Evolutionary conservation across 2,113 vertebrate genomes (phyloP).

Genomic region (Columba janthina): DNA sequence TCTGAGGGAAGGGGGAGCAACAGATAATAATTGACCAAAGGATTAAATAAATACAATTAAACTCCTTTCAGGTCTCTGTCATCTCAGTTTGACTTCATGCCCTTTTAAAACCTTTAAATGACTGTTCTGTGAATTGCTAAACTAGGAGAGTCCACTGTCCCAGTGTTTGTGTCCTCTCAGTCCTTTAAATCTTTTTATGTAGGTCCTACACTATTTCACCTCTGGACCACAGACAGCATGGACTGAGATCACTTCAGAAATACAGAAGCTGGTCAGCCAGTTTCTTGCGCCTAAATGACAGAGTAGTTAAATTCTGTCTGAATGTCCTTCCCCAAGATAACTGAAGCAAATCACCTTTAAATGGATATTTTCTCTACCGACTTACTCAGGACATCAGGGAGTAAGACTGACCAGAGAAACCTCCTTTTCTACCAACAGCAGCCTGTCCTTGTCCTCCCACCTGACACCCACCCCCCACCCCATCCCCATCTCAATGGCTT

Average conservation of each 20-base stretch:
- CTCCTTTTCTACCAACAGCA: background rate
- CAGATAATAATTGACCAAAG: background rate
- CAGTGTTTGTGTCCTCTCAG: fast-evolving
- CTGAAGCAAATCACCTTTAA: background rate
- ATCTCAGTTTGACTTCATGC: background rate
- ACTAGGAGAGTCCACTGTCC: background rate
- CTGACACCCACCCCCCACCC: background rate
- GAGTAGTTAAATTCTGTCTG: background rate
- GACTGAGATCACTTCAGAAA: background rate
- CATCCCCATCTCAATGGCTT: background rate
- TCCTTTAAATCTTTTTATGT: background rate
- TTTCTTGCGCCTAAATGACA: background rate
- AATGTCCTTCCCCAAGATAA: background rate
- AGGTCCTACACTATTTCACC: background rate
- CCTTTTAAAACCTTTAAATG: background rate
- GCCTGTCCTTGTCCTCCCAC: background rate
- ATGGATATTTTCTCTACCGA: background rate
- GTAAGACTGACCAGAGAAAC: background rate
- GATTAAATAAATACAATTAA: background rate
- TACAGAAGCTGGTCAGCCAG: background rate
- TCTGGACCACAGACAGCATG: background rate
- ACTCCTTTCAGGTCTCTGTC: background rate
- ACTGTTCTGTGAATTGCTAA: background rate
- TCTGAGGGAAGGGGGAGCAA: background rate
- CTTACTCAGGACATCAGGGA: background rate